phyloP scores from a whole-genome alignment of 2,113 vertebrate species.

The Alouatta palliata region DNA sequence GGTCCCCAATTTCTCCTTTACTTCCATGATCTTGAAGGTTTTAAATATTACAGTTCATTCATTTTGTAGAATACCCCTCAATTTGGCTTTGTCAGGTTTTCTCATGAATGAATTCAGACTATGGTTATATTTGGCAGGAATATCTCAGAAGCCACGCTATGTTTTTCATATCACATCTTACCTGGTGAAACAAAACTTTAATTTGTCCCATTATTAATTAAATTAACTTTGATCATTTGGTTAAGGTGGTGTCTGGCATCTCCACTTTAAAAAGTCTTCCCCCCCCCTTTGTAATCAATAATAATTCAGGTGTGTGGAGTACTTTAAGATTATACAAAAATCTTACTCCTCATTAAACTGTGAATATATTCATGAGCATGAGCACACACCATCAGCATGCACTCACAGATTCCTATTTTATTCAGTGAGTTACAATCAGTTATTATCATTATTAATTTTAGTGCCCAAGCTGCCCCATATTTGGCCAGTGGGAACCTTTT shows the following conservation, averaged over 20 bases:
- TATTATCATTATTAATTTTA: not conserved
- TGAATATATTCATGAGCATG: not conserved
- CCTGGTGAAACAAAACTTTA: not conserved
- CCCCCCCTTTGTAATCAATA: not conserved
- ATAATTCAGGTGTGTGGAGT: not conserved
- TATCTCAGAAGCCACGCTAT: not conserved
- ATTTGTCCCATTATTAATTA: not conserved
- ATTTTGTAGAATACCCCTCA: not conserved
- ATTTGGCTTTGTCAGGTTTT: not conserved
- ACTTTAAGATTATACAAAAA: not conserved
- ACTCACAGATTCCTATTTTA: not conserved
- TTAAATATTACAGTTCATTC: not conserved
- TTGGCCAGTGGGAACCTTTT: not conserved
- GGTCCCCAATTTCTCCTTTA: not conserved
- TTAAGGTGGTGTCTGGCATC: not conserved
- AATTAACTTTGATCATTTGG: not conserved
- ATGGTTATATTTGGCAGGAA: not conserved
- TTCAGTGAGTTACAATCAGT: not conserved
- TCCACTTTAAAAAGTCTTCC: not conserved
- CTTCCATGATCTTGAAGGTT: not conserved
- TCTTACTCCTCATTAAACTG: not conserved
- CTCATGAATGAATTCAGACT: not conserved
- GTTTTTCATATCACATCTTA: not conserved
- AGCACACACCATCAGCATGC: too few species aligned
- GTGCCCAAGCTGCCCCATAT: not conserved